phyloP scores from a whole-genome alignment of 1,140 invertebrate genomes.

The Dinoponera quadriceps region DNA sequence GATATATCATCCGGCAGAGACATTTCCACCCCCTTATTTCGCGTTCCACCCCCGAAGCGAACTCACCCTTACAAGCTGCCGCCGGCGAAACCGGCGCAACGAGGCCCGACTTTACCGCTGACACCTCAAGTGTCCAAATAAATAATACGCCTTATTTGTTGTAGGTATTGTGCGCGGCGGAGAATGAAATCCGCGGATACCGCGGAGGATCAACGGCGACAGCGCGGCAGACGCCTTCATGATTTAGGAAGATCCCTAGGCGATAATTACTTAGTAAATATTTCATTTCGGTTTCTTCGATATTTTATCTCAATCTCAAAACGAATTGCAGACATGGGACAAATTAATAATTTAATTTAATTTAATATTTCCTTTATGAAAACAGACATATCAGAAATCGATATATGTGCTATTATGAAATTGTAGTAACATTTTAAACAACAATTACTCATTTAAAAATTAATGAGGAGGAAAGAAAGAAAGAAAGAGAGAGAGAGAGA shows the following conservation, averaged over 20 bases:
- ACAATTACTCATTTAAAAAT: no score
- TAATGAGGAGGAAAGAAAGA: no score
- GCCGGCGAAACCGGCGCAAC: slow-evolving; percentile 43
- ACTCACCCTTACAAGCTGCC: slow-evolving; percentile 40
- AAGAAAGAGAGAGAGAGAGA: no score
- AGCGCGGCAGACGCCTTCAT: slow-evolving; percentile 21
- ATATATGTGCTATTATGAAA: no score
- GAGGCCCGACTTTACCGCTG: slow-evolving; percentile 78
- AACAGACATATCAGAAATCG: neutral
- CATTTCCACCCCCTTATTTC: slow-evolving; percentile 73
- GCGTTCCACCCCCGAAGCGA: slow-evolving; percentile 54
- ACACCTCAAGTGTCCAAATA: slow-evolving; percentile 80
- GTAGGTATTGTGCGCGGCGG: slow-evolving; percentile 63
- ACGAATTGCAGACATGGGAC: no score
- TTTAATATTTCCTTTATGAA: neutral
- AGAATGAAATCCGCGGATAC: slow-evolving; percentile 65
- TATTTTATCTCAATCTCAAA: neutral
- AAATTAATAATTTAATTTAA: neutral
- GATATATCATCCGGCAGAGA: slow-evolving; percentile 75
- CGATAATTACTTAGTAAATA: slow-evolving; percentile 69
- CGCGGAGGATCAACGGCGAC: slow-evolving; percentile 25
- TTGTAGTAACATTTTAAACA: no score
- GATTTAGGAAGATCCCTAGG: slow-evolving; percentile 59
- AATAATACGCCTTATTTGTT: slow-evolving; percentile 83
- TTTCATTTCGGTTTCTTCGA: neutral